phyloP scores from a whole-genome alignment of 2,888 invertebrate species.

The Hecatera dysodea region DNA sequence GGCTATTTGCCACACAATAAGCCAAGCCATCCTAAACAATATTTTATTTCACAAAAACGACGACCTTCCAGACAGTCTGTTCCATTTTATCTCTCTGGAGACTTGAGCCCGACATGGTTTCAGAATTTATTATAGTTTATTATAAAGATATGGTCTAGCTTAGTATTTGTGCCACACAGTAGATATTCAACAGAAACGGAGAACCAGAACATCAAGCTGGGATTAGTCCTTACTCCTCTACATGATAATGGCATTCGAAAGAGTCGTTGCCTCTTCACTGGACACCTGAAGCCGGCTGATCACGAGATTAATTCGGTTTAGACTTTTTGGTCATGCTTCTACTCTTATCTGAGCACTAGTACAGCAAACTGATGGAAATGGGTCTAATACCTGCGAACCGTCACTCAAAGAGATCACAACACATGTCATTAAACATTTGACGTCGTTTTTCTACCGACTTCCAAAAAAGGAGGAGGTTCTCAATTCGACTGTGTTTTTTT shows the following conservation, averaged over 20 bases:
- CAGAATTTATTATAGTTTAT: slow-evolving; percentile 30
- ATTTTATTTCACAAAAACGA: slow-evolving; percentile 38
- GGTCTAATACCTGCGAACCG: too few relatives aligned
- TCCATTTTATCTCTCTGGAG: slow-evolving; percentile 16
- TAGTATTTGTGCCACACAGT: slow-evolving; percentile 6
- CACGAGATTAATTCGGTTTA: too few relatives aligned
- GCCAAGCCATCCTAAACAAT: slow-evolving; percentile 8
- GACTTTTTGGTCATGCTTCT: too few relatives aligned
- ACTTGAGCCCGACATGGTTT: slow-evolving; percentile 20
- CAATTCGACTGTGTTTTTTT: too few relatives aligned
- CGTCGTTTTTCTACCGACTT: too few relatives aligned
- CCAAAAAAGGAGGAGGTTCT: too few relatives aligned
- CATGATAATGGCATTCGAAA: neutral
- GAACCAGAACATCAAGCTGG: neutral
- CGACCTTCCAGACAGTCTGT: slow-evolving; percentile 22
- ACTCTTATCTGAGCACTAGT: too few relatives aligned
- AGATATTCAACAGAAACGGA: neutral
- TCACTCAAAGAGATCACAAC: too few relatives aligned
- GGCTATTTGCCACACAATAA: slow-evolving; percentile 7
- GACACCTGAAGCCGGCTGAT: too few relatives aligned
- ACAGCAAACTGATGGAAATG: too few relatives aligned
- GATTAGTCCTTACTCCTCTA: too few relatives aligned
- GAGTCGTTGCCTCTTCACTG: neutral
- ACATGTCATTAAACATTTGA: too few relatives aligned
- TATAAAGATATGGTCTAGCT: slow-evolving; percentile 26